phyloP scores from a whole-genome alignment of 2,888 invertebrate species.

The Ypsolopha sequella region DNA sequence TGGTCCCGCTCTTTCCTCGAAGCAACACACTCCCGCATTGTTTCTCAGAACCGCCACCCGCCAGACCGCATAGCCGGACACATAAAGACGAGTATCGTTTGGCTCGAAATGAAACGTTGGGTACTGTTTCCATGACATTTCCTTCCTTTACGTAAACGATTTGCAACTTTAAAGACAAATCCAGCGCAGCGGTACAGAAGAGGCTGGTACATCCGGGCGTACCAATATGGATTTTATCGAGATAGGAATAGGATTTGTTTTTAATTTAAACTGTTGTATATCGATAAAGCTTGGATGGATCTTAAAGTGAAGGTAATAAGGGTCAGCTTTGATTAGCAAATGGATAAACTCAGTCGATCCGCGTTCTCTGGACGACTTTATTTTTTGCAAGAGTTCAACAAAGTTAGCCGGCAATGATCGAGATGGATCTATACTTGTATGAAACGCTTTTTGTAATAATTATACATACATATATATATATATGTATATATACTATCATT shows the following conservation, averaged over 20 bases:
- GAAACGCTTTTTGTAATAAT: background rate
- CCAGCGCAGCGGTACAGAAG: background rate
- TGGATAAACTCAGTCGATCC: conserved; percentile 43
- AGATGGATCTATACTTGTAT: conserved; percentile 2
- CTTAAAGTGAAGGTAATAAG: conserved; percentile 21
- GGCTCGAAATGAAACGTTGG: conserved; percentile 6
- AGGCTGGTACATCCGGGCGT: background rate
- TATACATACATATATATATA: no score
- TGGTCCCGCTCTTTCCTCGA: conserved; percentile 58
- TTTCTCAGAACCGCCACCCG: conserved; percentile 57
- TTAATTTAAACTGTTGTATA: background rate
- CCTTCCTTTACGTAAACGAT: background rate
- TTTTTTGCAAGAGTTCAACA: conserved; percentile 58
- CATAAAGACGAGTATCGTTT: conserved; percentile 39
- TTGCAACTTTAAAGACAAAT: background rate
- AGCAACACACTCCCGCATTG: conserved; percentile 38
- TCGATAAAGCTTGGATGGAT: background rate
- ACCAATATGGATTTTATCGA: conserved; percentile 2
- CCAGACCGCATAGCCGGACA: conserved; percentile 43
- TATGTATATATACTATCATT: no score
- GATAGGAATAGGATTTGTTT: background rate
- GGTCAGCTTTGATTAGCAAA: conserved; percentile 38
- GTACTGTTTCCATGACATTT: background rate
- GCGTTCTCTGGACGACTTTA: conserved; percentile 61
- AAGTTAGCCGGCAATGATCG: conserved; percentile 1